Percentiles rank a stretch among this genome's conserved stretches.
These are phyloP conservation scores for Callithrix jacchus DNA, from an alignment of 2,113 vertebrate species.

Conservation along the genomic window DNA sequence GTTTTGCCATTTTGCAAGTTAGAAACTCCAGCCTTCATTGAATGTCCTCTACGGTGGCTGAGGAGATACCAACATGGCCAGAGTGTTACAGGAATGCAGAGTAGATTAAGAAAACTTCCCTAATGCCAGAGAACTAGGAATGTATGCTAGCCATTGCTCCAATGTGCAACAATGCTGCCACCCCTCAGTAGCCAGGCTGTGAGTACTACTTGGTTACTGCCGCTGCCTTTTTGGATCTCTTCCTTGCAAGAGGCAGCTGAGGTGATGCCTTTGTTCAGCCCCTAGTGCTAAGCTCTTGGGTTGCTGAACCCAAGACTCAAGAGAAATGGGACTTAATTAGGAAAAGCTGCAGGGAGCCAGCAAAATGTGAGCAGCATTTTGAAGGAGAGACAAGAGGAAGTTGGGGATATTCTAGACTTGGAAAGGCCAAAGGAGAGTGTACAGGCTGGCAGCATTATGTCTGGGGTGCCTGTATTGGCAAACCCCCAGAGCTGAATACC, in stretches of 20 bases:
- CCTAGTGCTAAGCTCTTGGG: background rate
- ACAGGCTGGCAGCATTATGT: background rate
- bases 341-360: background rate
- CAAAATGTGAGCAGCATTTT: background rate
- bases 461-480: background rate
- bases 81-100: background rate
- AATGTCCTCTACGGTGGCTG: background rate
- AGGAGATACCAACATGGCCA: background rate
- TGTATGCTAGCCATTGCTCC: background rate
- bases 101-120: background rate
- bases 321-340: background rate
- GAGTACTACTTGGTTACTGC: background rate
- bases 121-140: background rate
- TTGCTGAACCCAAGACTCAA: background rate
- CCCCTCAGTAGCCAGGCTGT: background rate
- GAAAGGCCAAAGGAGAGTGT: background rate
- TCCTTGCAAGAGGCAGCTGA: background rate
- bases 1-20: background rate
- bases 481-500: background rate
- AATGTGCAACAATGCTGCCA: background rate
- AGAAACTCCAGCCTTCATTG: background rate
- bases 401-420: background rate
- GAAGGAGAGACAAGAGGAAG: background rate
- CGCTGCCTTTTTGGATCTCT: background rate
- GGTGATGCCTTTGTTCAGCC: background rate